Evolutionary conservation across 2,797 vertebrate species (phyloP).

Genomic region (Morelia viridis): DNA sequence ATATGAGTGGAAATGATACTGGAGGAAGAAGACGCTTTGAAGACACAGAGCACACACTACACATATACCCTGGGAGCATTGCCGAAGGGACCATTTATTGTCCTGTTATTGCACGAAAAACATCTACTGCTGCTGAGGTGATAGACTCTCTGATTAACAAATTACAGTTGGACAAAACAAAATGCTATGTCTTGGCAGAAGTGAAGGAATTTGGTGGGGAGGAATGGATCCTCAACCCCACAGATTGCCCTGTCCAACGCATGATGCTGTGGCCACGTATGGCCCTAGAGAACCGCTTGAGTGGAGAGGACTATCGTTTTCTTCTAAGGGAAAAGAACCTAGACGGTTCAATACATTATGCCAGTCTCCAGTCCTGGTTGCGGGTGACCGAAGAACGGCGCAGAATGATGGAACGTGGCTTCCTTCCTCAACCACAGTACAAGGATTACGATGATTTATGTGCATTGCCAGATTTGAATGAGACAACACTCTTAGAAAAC

Average conservation of each 20-base stretch:
- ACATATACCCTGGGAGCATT: constrained; percentile 91
- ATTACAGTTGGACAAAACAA: constrained; percentile 88
- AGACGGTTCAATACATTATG: constrained; percentile 95
- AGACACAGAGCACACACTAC: constrained; percentile 91
- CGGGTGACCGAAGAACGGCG: constrained; percentile 90
- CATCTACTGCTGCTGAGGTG: constrained; percentile 92
- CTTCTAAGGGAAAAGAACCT: constrained; percentile 95
- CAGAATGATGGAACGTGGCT: constrained; percentile 89
- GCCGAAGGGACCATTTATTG: constrained; percentile 97
- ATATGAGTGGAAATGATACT: constrained; percentile 96
- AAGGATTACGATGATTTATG: constrained; percentile 92
- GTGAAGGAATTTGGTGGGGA: constrained; percentile 99
- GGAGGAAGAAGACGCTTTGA: constrained; percentile 95
- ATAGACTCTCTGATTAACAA: constrained; percentile 90
- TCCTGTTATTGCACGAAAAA: constrained; percentile 90
- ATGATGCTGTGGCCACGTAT: constrained; percentile 98
- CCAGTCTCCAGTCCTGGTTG: constrained; percentile 96
- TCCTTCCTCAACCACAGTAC: constrained; percentile 89
- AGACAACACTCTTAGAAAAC: constrained; percentile 95
- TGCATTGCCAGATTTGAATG: constrained; percentile 88
- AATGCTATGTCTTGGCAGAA: constrained; percentile 93
- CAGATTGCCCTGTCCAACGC: constrained; percentile 93
- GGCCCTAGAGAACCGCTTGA: constrained; percentile 90
- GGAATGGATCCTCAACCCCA: constrained; percentile 98
- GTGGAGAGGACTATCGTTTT: constrained; percentile 95